Evolutionary conservation across 2,797 vertebrate genomes (phyloP), one percentile per base, ranked within the genome.

Genomic region (Syncerus caffer): DNA sequence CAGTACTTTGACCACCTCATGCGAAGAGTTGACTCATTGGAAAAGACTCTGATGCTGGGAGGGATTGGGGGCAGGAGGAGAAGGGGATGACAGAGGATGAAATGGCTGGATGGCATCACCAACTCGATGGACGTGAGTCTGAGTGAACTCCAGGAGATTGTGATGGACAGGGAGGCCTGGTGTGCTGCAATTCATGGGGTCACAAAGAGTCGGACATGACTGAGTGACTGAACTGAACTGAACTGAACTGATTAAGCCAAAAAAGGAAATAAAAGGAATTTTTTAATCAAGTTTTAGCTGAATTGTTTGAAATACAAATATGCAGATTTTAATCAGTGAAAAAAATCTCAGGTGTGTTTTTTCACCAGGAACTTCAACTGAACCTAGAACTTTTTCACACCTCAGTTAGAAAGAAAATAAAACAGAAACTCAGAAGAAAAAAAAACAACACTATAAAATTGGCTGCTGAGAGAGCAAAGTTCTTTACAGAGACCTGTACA

Each of bases 221-320:
- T 47, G 45, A 45, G 45, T 45, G 45, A 47, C 45, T 47, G 45
- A 47, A 47, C 45, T 47, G 45, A 45, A 45, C 42, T 45, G 45
- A 45, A 47, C 45, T 47, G 45, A 47, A 47, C 10, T 47, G 45
- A 47, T 99, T 99, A 99, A 99, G 99, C 99, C 99, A 99, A 99
- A 99, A 99, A 21, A 38, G 19, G n/a, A 12, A 21, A 71, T 34
- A 74, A 74, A 99, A 99, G 99, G 99, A 99, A 99, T 99, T 99
- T 99, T 99, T 99, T 6, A 38, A 99, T 99, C 99, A 99, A 99
- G 99, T 99, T 99, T 99, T 99, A 99, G 99, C 99, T 99, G 99
- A 99, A 99, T 99, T 99, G 99, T 99, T 99, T 99, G 99, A 99
- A 99, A 99, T 99, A 99, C 99, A 99, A 99, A 99, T 99, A 99